Conservation (phyloP, 1,140 invertebrate genomes). For the Calliopsis andreniformis region DNA sequence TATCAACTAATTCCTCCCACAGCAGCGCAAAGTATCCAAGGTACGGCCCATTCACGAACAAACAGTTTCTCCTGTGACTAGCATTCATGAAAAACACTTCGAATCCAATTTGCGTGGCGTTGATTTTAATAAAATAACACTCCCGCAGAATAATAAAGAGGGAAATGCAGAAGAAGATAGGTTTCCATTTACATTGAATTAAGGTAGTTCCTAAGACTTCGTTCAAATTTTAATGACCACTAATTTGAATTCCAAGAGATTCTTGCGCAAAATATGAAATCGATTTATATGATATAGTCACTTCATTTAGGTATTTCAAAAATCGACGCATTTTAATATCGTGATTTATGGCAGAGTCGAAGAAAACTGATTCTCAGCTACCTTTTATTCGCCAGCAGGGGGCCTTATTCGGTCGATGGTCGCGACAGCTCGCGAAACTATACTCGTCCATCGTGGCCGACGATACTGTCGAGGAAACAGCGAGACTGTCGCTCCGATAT, state of each 20-base stretch:
- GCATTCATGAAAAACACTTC: conserved; percentile 14
- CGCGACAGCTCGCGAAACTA: conserved; percentile 13
- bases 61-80: background rate
- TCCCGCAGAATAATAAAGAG: background rate
- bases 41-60: background rate
- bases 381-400: too few species aligned
- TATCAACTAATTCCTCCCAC: too few species aligned
- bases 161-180: too few species aligned
- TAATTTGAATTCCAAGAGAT: too few species aligned
- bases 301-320: too few species aligned
- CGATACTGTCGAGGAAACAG: conserved; percentile 17
- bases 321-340: too few species aligned
- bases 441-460: conserved; percentile 6
- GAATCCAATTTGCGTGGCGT: conserved; percentile 3
- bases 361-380: too few species aligned
- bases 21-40: too few species aligned
- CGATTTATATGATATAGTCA: too few species aligned
- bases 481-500: conserved; percentile 53
- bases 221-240: background rate
- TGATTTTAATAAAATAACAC: conserved; percentile 22
- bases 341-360: too few species aligned
- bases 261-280: too few species aligned
- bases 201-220: background rate
- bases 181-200: conserved; percentile 23
- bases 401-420: too few species aligned